Conservation (phyloP, 1,140 invertebrate genomes). For the Diorhabda elongata region DNA sequence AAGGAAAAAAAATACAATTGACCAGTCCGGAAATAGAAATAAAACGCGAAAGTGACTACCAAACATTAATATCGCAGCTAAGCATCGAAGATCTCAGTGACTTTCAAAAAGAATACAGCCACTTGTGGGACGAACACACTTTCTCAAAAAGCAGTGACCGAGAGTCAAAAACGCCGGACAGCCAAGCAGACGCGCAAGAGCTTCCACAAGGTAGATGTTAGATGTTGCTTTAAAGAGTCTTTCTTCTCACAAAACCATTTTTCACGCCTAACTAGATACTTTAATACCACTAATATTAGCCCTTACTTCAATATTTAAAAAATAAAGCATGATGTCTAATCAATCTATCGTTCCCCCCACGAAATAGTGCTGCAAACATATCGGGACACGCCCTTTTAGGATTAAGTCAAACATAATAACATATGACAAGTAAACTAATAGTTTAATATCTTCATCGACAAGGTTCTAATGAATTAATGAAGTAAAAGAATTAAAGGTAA, state of each 20-base stretch:
- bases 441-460: too few relatives aligned
- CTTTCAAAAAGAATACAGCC: constrained; percentile 47
- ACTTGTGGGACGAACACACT: constrained; percentile 50
- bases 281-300: constrained; percentile 22
- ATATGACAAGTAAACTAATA: too few relatives aligned
- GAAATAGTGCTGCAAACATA: constrained; percentile 37
- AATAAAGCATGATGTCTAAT: constrained; percentile 1
- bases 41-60: constrained; percentile 50
- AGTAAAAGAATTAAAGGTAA: too few relatives aligned
- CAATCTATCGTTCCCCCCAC: background rate
- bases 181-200: constrained; percentile 45
- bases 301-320: constrained; percentile 10
- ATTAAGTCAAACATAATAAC: background rate
- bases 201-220: constrained; percentile 49
- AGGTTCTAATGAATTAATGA: too few relatives aligned
- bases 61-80: constrained; percentile 50
- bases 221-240: constrained; percentile 29
- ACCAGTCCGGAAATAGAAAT: constrained; percentile 44
- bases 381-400: constrained; percentile 35
- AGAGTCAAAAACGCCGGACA: constrained; percentile 47
- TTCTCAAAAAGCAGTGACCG: constrained; percentile 48
- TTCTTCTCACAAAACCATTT: constrained; percentile 29
- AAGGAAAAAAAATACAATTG: constrained; percentile 38
- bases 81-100: constrained; percentile 51
- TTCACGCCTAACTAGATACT: constrained; percentile 29